phyloP scores from a whole-genome alignment of 2,113 vertebrate genomes.

The Seriola quinqueradiata region DNA sequence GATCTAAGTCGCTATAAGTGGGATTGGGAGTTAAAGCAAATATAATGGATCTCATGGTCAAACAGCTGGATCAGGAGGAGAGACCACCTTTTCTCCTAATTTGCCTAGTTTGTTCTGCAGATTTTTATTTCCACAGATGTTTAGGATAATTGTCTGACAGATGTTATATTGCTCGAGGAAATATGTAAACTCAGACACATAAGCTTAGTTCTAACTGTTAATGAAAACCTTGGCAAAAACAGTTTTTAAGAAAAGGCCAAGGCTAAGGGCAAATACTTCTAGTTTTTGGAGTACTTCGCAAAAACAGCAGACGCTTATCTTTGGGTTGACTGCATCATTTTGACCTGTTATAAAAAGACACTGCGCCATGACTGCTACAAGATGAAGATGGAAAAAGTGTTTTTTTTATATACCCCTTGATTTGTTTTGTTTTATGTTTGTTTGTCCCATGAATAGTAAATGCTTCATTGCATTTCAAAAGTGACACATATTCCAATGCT shows the following conservation, averaged over 20 bases:
- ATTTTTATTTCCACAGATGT: not conserved
- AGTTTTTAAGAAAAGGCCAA: not conserved
- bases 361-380: not conserved
- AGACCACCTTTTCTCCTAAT: not conserved
- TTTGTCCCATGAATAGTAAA: not conserved
- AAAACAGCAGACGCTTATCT: constrained; percentile 2
- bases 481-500: not conserved
- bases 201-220: not conserved
- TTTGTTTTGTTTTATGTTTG: no score
- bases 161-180: not conserved
- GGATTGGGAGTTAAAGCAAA: not conserved
- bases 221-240: not conserved
- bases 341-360: constrained; percentile 8
- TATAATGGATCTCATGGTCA: not conserved
- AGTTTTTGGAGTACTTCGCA: not conserved
- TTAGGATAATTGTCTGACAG: not conserved
- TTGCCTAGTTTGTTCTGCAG: not conserved
- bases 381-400: not conserved
- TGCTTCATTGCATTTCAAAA: not conserved
- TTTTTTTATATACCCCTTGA: not conserved
- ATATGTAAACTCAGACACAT: not conserved
- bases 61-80: not conserved
- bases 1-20: not conserved
- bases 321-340: not conserved
- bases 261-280: not conserved